Conservation (phyloP, 1,140 invertebrate species). For the Pseudoatta argentina region DNA sequence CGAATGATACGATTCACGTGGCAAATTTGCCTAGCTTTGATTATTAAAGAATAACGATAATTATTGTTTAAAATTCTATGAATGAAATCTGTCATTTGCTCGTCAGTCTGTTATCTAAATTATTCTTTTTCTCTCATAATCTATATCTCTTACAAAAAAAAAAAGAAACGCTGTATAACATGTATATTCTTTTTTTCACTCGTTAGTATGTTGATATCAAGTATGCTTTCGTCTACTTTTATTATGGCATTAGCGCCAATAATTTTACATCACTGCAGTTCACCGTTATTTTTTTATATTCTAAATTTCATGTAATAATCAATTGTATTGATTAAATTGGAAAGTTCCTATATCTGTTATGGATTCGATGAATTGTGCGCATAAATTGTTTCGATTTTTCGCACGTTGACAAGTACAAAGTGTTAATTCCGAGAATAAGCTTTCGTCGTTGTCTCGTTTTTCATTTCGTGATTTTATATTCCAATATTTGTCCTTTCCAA, state of each 20-base stretch:
- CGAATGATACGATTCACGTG: conserved; percentile 38
- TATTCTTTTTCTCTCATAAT: neutral
- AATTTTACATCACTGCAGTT: conserved; percentile 13
- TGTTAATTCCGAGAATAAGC: conserved; percentile 46
- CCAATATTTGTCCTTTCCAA: conserved; percentile 28
- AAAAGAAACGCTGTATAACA: neutral
- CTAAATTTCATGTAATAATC: conserved; percentile 34
- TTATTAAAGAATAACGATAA: neutral
- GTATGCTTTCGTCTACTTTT: conserved; percentile 20
- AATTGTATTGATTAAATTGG: neutral
- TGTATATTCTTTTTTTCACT: conserved; percentile 3
- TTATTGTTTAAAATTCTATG: conserved; percentile 9
- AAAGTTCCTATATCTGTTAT: neutral
- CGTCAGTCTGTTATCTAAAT: conserved; percentile 6
- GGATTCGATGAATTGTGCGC: conserved; percentile 39
- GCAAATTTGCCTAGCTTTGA: conserved; percentile 2
- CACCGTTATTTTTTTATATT: neutral
- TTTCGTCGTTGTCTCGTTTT: conserved; percentile 68
- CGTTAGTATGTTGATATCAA: conserved; percentile 38
- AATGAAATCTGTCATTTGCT: conserved; percentile 30
- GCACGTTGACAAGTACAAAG: conserved; percentile 23
- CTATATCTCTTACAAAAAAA: neutral
- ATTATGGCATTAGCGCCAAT: conserved; percentile 9
- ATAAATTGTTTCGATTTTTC: conserved; percentile 1
- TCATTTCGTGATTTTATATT: conserved; percentile 49